phyloP scores from a whole-genome alignment of 2,113 vertebrate species.

The Lepus americanus region DNA sequence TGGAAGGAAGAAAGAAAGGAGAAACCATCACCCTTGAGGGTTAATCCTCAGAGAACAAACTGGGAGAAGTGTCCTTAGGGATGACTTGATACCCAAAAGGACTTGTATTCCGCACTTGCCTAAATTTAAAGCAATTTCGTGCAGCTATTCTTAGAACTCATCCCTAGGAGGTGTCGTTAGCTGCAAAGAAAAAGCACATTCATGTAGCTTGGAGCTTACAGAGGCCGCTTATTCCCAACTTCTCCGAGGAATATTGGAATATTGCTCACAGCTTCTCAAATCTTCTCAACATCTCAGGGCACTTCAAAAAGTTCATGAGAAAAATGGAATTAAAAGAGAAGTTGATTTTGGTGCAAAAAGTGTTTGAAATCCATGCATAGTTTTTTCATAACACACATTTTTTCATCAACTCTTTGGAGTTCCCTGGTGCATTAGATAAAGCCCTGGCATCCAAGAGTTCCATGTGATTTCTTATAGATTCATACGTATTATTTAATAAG shows the following conservation, averaged over 20 bases:
- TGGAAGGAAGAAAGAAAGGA: neutral
- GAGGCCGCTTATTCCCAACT: neutral
- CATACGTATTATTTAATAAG: neutral
- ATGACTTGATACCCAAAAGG: neutral
- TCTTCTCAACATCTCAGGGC: neutral
- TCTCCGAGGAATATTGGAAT: neutral
- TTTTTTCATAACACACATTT: no score
- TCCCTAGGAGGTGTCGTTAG: neutral
- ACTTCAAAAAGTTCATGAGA: no score
- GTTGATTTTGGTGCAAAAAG: no score
- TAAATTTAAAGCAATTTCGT: constrained; percentile 31
- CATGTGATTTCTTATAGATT: constrained; percentile 22
- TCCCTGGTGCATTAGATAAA: neutral
- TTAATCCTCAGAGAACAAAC: neutral
- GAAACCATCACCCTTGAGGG: neutral
- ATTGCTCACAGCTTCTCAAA: constrained; percentile 20
- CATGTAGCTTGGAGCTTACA: neutral
- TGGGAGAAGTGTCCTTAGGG: neutral
- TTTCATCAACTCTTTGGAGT: no score
- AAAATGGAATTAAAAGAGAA: no score
- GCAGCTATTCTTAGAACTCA: constrained; percentile 36
- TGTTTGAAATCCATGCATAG: no score
- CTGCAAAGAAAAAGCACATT: neutral
- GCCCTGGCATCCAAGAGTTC: neutral
- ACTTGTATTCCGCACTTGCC: neutral